Evolutionary conservation across 2,113 vertebrate genomes (phyloP).

Genomic region (Limanda limanda): DNA sequence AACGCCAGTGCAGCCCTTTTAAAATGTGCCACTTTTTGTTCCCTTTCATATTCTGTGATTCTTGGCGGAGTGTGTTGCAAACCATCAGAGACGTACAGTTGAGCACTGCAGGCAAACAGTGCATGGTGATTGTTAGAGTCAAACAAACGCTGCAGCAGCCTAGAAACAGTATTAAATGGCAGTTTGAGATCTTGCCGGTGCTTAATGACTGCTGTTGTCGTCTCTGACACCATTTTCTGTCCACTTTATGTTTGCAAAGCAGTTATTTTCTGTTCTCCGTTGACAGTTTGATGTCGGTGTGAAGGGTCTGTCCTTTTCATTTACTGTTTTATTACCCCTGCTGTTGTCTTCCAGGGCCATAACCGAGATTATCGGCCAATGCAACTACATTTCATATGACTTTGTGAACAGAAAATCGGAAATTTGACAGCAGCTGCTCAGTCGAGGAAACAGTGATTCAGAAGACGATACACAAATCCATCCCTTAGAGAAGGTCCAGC

Average conservation of each 20-base stretch:
- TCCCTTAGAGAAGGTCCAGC: constrained; percentile 17
- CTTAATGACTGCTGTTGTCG: not conserved
- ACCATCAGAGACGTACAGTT: constrained; percentile 45
- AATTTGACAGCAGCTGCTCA: constrained; percentile 10
- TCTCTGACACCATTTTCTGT: not conserved
- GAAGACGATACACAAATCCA: not conserved
- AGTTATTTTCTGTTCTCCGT: not conserved
- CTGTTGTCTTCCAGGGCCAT: not conserved
- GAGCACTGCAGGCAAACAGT: constrained; percentile 25
- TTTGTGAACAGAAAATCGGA: constrained; percentile 21
- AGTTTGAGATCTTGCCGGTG: not conserved
- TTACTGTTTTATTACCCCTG: constrained; percentile 18
- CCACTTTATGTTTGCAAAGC: constrained; percentile 4
- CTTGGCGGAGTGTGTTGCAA: constrained; percentile 38
- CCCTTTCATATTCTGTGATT: constrained; percentile 20
- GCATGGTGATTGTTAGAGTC: constrained; percentile 16
- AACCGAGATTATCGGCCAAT: constrained; percentile 14
- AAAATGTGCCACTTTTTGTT: constrained; percentile 50
- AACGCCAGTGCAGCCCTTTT: constrained; percentile 55
- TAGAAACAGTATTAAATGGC: not conserved
- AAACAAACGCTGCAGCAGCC: constrained; percentile 37
- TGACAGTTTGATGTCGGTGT: not conserved
- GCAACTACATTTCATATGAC: constrained; percentile 25
- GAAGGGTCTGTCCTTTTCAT: constrained; percentile 8
- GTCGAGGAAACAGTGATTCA: not conserved